Percentiles rank a stretch among this genome's conserved stretches.
These are phyloP conservation scores for Drosophila testacea DNA, from an alignment of 2,888 invertebrate genomes.

Conservation along the genomic window DNA sequence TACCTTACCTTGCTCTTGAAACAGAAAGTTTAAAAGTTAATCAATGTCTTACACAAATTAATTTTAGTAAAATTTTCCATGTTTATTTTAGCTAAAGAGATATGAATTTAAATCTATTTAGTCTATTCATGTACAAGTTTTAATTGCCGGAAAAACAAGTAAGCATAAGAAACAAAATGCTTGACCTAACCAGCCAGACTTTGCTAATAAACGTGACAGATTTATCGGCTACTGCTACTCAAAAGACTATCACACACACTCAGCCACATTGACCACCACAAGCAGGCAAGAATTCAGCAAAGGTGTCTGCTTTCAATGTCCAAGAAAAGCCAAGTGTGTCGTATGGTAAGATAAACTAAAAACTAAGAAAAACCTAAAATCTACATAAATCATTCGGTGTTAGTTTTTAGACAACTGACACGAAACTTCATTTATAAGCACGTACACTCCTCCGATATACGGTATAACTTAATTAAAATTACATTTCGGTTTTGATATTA, in stretches of 20 bases:
- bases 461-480: not conserved
- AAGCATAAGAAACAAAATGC: conserved; percentile 16
- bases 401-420: conserved; percentile 25
- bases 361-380: conserved; percentile 48
- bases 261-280: conserved; percentile 36
- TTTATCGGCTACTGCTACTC: conserved; percentile 42
- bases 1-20: not conserved
- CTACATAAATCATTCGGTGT: conserved; percentile 44
- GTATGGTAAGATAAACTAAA: not conserved
- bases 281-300: conserved; percentile 21
- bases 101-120: not conserved
- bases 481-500: not conserved
- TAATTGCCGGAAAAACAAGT: not conserved
- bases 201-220: conserved; percentile 63
- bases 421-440: conserved; percentile 41
- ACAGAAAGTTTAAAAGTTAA: not conserved
- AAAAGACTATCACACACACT: conserved; percentile 39
- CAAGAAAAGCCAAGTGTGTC: conserved; percentile 25
- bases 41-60: not conserved
- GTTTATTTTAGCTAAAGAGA: not conserved
- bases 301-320: conserved; percentile 33
- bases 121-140: not conserved
- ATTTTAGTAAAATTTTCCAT: not conserved
- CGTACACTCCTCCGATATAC: not conserved
- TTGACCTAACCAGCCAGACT: conserved; percentile 26